These are phyloP conservation scores for Felis chaus DNA, from an alignment of 2,113 vertebrate species.

Conservation along the genomic window DNA sequence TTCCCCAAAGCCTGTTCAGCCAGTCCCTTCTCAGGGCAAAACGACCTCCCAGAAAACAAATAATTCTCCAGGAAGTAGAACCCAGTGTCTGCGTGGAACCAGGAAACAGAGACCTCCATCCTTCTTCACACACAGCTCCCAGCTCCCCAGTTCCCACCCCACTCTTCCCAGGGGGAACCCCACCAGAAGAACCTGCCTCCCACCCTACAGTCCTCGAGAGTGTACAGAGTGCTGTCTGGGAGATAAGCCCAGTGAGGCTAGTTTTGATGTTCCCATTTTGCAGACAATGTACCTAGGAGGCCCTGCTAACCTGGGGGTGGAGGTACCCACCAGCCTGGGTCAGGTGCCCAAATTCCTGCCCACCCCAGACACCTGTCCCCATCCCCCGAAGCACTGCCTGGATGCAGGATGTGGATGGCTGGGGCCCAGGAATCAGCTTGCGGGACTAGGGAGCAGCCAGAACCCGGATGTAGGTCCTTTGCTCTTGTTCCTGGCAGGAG, in stretches of 20 bases:
- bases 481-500: slow-evolving; percentile 9
- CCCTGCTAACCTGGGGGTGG: too few relatives aligned
- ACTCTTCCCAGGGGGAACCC: too few relatives aligned
- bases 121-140: neutral
- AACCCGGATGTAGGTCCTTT: slow-evolving; percentile 33
- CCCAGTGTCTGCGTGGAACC: neutral
- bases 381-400: fast-evolving
- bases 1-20: neutral
- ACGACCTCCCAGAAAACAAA: slow-evolving; percentile 42
- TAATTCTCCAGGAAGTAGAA: slow-evolving; percentile 43
- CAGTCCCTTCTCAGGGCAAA: neutral
- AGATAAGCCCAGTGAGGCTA: neutral
- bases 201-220: neutral
- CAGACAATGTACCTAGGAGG: neutral
- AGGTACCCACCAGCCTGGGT: neutral
- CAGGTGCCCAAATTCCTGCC: neutral
- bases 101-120: neutral
- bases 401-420: neutral
- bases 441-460: neutral
- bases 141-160: neutral
- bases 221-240: neutral
- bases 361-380: neutral
- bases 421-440: neutral
- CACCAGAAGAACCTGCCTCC: neutral
- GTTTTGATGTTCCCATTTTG: neutral